A percentile compares a stretch with the other conserved stretches of the same genome.
Conservation (phyloP, 2,113 vertebrate species). For the Dascyllus trimaculatus region DNA sequence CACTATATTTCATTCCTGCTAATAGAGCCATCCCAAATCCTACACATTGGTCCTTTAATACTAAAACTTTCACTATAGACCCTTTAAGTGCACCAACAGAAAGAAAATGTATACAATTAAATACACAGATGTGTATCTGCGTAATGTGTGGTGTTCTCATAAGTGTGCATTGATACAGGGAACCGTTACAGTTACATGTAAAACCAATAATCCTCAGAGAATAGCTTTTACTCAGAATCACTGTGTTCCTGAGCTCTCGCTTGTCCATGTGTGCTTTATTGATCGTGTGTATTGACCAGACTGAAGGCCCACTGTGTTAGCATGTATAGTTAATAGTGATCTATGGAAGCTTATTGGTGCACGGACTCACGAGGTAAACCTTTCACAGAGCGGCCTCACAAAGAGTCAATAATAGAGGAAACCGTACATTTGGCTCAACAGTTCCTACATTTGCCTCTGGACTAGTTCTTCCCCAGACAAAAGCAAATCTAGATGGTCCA, state of each 20-base stretch:
- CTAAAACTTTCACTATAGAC: too few relatives aligned
- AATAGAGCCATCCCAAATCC: too few relatives aligned
- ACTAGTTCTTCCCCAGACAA: not conserved
- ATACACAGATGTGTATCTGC: not conserved
- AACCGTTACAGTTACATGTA: slow-evolving; percentile 12
- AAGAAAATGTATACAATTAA: not conserved
- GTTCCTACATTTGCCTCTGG: too few relatives aligned
- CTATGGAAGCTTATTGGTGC: slow-evolving; percentile 16
- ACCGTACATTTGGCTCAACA: not conserved
- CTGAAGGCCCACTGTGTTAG: slow-evolving; percentile 30
- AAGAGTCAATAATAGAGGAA: not conserved
- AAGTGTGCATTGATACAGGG: not conserved
- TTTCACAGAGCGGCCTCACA: not conserved
- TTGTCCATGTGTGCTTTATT: slow-evolving; percentile 40
- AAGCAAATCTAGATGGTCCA: slow-evolving; percentile 2
- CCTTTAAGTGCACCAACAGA: not conserved
- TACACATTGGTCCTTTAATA: too few relatives aligned
- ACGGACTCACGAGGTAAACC: slow-evolving; percentile 22
- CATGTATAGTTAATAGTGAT: slow-evolving; percentile 40
- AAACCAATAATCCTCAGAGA: slow-evolving; percentile 31
- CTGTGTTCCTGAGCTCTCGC: slow-evolving; percentile 15
- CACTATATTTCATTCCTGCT: too few relatives aligned
- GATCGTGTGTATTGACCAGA: slow-evolving; percentile 44
- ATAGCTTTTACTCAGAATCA: slow-evolving; percentile 31
- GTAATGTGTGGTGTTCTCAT: not conserved